A percentile compares a stretch with the other conserved stretches of the same genome.
phyloP scores from a whole-genome alignment of 2,113 vertebrate species.

The Nibea coibor region DNA sequence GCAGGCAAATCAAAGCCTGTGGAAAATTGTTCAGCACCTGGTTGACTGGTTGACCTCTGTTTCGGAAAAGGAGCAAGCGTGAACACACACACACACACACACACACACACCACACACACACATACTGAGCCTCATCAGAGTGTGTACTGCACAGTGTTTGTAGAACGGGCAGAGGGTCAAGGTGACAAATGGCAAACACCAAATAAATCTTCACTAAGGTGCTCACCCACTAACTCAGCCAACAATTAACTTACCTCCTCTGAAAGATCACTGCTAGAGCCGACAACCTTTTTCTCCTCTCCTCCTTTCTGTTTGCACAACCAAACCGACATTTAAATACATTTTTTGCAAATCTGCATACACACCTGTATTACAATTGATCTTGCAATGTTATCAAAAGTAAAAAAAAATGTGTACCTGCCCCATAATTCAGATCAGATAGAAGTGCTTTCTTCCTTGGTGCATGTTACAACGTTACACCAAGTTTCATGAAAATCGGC shows the following conservation, averaged over 20 bases:
- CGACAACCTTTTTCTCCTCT: neutral
- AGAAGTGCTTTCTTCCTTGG: too few relatives aligned
- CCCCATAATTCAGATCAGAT: too few relatives aligned
- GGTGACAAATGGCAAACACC: conserved; percentile 79
- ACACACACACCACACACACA: conserved; percentile 19
- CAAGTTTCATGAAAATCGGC: too few relatives aligned
- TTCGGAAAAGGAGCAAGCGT: conserved; percentile 48
- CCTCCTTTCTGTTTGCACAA: neutral
- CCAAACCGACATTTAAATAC: neutral
- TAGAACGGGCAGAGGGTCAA: conserved; percentile 74
- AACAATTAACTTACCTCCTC: conserved; percentile 56
- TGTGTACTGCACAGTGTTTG: conserved; percentile 69
- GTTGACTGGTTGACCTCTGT: conserved; percentile 75
- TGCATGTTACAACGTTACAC: too few relatives aligned
- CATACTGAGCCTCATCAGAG: conserved; percentile 23
- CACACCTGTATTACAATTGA: too few relatives aligned
- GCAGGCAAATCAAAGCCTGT: conserved; percentile 75
- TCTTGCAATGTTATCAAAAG: too few relatives aligned
- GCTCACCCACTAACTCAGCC: conserved; percentile 59
- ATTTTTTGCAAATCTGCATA: neutral
- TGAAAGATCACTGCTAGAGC: conserved; percentile 16
- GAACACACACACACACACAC: conserved; percentile 39
- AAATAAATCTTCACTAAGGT: conserved; percentile 73
- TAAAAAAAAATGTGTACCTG: too few relatives aligned
- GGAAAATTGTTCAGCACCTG: conserved; percentile 73